Conservation (phyloP, 1,140 invertebrate genomes). For the Dysdera silvatica region DNA sequence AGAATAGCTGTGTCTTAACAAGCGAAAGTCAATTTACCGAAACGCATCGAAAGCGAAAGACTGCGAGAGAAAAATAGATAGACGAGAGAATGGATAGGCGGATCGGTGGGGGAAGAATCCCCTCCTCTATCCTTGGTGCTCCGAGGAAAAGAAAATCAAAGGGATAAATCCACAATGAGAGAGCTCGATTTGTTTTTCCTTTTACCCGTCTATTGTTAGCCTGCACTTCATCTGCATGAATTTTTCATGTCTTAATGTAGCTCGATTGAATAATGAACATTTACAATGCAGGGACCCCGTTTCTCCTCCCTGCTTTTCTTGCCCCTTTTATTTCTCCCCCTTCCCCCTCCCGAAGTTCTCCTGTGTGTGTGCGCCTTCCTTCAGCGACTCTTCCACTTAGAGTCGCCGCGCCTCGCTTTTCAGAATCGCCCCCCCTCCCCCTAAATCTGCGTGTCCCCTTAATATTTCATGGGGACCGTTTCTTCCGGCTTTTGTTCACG, state of each 20-base stretch:
- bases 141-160: conserved; percentile 25
- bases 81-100: too few relatives aligned
- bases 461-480: conserved; percentile 30
- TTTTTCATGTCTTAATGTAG: conserved; percentile 33
- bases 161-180: conserved; percentile 21
- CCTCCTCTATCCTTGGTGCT: too few relatives aligned
- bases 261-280: conserved; percentile 33
- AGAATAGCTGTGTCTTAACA: conserved; percentile 21
- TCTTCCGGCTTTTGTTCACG: conserved; percentile 24
- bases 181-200: conserved; percentile 30
- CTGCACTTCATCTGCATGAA: conserved; percentile 32
- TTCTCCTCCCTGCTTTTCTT: neutral
- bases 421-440: too few relatives aligned
- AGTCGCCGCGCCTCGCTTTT: too few relatives aligned
- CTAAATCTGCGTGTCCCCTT: too few relatives aligned
- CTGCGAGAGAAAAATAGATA: conserved; percentile 23
- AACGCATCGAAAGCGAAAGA: neutral
- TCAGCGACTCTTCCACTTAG: too few relatives aligned
- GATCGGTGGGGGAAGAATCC: too few relatives aligned
- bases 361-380: too few relatives aligned
- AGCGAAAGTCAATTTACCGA: conserved; percentile 30
- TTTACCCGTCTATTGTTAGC: conserved; percentile 30
- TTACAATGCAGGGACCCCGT: conserved; percentile 24
- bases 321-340: neutral
- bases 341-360: conserved; percentile 10